phyloP scores from a whole-genome alignment of 2,888 invertebrate genomes.

The Catocala nupta region DNA sequence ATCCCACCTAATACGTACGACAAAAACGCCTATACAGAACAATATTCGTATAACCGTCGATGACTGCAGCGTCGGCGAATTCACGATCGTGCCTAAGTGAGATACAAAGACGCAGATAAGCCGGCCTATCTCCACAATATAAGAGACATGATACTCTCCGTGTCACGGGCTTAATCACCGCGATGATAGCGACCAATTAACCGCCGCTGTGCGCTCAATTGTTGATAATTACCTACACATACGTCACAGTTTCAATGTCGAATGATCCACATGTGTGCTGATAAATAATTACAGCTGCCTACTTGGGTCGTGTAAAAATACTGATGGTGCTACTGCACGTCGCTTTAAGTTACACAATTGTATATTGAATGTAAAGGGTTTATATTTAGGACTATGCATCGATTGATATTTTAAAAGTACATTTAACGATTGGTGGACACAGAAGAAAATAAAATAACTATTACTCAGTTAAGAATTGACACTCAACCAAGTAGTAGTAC shows the following conservation, averaged over 20 bases:
- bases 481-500: no score
- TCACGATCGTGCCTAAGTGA: constrained; percentile 42
- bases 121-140: neutral
- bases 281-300: constrained; percentile 30
- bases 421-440: no score
- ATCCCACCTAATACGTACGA: neutral
- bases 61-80: constrained; percentile 26
- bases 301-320: neutral
- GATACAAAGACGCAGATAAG: constrained; percentile 32
- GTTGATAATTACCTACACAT: constrained; percentile 48
- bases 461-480: no score
- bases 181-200: constrained; percentile 50
- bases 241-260: constrained; percentile 23
- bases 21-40: constrained; percentile 7
- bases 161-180: constrained; percentile 36
- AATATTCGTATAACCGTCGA: constrained; percentile 11
- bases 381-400: no score
- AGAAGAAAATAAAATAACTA: no score
- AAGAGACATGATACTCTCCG: constrained; percentile 22
- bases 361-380: no score
- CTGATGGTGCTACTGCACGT: neutral
- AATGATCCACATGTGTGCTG: constrained; percentile 42
- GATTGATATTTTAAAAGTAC: no score
- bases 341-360: no score
- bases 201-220: constrained; percentile 48